A percentile compares a stretch with the other conserved stretches of the same genome.
These are phyloP conservation scores for Sebastolobus altivelis DNA, from an alignment of 2,797 vertebrate species.

Conservation along the genomic window DNA sequence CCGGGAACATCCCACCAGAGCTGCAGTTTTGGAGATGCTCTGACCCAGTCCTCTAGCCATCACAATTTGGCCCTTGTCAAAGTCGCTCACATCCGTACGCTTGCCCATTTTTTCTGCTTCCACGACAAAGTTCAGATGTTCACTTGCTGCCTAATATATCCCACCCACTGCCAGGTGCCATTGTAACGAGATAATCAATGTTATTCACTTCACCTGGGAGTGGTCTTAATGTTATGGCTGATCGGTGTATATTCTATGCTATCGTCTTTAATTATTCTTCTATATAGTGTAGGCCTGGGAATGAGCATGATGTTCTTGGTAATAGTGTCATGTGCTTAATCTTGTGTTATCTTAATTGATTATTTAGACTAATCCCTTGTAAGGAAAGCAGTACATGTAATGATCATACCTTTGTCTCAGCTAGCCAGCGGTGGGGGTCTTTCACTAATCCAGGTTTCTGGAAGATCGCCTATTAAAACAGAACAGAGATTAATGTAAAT, in stretches of 20 bases:
- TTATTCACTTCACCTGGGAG: too few relatives aligned
- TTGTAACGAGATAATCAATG: too few relatives aligned
- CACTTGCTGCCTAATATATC: too few relatives aligned
- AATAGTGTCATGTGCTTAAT: conserved; percentile 16
- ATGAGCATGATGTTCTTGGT: conserved; percentile 3
- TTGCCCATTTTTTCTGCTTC: too few relatives aligned
- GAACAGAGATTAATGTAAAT: conserved; percentile 43
- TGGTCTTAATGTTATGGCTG: too few relatives aligned
- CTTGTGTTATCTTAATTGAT: conserved; percentile 22
- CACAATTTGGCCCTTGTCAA: too few relatives aligned
- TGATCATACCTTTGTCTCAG: conserved; percentile 92
- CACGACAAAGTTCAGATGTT: too few relatives aligned
- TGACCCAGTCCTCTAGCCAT: too few relatives aligned
- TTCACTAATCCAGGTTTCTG: conserved; percentile 85
- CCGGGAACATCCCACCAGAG: too few relatives aligned
- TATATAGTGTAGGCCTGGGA: not conserved
- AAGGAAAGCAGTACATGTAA: conserved; percentile 1
- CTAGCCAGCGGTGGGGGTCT: conserved; percentile 93
- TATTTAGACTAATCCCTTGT: conserved; percentile 7
- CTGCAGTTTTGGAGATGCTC: too few relatives aligned
- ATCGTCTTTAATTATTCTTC: conserved; percentile 2
- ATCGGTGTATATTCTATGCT: not conserved
- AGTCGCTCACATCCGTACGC: too few relatives aligned
- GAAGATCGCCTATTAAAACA: conserved; percentile 87
- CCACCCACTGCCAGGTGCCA: too few relatives aligned